A percentile compares a stretch with the other conserved stretches of the same genome.
phyloP scores from a whole-genome alignment of 2,888 invertebrate species.

The Melanchra persicariae region DNA sequence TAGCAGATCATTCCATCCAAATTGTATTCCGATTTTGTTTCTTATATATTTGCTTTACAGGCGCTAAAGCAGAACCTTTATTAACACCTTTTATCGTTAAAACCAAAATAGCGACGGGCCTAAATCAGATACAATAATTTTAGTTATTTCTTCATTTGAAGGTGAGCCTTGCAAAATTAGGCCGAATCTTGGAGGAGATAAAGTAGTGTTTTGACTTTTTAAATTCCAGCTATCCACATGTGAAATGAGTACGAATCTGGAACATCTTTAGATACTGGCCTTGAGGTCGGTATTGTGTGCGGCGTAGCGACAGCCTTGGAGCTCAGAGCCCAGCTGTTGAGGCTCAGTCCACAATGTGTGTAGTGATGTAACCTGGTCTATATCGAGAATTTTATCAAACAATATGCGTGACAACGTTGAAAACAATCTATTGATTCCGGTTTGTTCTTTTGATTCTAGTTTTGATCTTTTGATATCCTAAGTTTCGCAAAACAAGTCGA shows the following conservation, averaged over 20 bases:
- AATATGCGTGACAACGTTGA: constrained; percentile 10
- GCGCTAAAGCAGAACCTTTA: no score
- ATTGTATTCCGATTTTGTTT: no score
- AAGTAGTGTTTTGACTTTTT: constrained; percentile 15
- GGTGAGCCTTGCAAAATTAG: not conserved
- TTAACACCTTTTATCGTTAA: no score
- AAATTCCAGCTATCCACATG: constrained; percentile 13
- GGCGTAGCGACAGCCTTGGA: constrained; percentile 48
- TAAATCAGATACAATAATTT: not conserved
- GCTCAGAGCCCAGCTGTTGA: constrained; percentile 51
- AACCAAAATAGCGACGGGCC: not conserved
- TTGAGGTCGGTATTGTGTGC: constrained; percentile 50
- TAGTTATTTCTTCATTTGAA: not conserved
- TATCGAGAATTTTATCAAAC: constrained; percentile 35
- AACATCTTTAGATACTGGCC: constrained; percentile 57
- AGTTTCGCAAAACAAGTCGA: no score
- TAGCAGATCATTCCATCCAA: not conserved
- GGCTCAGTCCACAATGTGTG: constrained; percentile 6
- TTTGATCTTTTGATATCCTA: no score
- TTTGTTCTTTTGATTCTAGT: not conserved
- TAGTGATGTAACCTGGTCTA: constrained; percentile 55
- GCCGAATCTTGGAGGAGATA: not conserved
- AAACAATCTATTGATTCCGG: not conserved
- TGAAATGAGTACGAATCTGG: constrained; percentile 44
- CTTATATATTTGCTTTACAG: no score